Evolutionary conservation across 2,888 invertebrate genomes (phyloP).

Genomic region (Xylophagus ater): DNA sequence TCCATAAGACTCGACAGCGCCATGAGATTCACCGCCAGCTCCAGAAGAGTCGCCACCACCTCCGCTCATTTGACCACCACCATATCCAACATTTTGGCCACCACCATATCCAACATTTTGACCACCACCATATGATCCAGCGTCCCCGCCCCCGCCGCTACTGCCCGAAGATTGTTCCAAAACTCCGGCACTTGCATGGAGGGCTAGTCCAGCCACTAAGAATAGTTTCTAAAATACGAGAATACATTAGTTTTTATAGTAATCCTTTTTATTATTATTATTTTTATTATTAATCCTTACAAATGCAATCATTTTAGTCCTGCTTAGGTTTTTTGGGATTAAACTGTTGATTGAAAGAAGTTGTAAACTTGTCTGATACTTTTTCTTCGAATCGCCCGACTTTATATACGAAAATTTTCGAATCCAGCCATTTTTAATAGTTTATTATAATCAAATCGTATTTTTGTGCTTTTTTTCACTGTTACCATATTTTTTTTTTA

Average conservation of each 20-base stretch:
- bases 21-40: constrained; percentile 3
- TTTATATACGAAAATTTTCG: constrained; percentile 14
- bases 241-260: neutral
- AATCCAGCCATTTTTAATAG: constrained; percentile 4
- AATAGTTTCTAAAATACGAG: constrained; percentile 13
- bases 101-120: constrained; percentile 2
- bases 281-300: constrained; percentile 16
- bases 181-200: constrained; percentile 8
- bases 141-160: constrained; percentile 8
- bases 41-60: constrained; percentile 5
- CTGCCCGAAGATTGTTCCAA: too few species aligned
- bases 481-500: too few species aligned
- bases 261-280: constrained; percentile 2
- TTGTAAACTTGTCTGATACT: constrained; percentile 14
- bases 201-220: constrained; percentile 11
- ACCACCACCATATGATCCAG: constrained; percentile 8
- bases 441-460: neutral
- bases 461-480: too few species aligned
- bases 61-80: neutral
- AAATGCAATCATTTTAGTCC: constrained; percentile 16
- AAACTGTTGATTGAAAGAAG: constrained; percentile 11
- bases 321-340: constrained; percentile 4
- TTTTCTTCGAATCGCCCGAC: constrained; percentile 4
- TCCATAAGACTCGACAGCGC: too few species aligned
- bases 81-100: neutral